These are phyloP conservation scores for Zygogramma bicolorata DNA, from an alignment of 2,888 invertebrate genomes.

Conservation along the genomic window DNA sequence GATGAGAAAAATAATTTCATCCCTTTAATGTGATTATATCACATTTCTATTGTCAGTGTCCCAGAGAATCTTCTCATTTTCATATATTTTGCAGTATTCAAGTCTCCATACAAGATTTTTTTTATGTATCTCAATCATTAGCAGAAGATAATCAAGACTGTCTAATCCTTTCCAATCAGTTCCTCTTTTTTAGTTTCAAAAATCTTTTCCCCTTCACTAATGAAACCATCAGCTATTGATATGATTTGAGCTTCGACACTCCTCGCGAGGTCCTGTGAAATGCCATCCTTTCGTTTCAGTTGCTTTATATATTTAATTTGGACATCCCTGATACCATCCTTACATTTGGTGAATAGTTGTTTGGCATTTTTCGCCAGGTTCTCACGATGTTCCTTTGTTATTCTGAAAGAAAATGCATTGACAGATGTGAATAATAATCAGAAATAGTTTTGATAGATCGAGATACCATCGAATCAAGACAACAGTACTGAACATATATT, in stretches of 20 bases:
- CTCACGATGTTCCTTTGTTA: conserved; percentile 94
- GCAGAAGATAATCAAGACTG: too few species aligned
- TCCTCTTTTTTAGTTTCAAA: conserved; percentile 81
- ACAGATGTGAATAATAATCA: not conserved
- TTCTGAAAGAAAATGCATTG: conserved; percentile 61
- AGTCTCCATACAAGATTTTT: too few species aligned
- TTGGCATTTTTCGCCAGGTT: conserved; percentile 90
- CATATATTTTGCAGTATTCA: too few species aligned
- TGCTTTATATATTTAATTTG: conserved; percentile 80
- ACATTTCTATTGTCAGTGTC: too few species aligned
- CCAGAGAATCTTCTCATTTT: too few species aligned
- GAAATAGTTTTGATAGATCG: not conserved
- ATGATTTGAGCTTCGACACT: conserved; percentile 79
- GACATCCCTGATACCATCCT: conserved; percentile 80
- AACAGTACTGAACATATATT: too few species aligned
- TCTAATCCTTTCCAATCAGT: conserved; percentile 73
- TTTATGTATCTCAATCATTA: too few species aligned
- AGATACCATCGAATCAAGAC: too few species aligned
- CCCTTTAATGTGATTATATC: too few species aligned
- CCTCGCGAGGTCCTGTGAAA: conserved; percentile 79
- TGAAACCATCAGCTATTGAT: conserved; percentile 77
- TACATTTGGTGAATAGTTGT: conserved; percentile 81
- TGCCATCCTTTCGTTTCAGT: conserved; percentile 76
- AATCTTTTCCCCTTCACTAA: conserved; percentile 74
- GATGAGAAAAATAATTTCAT: too few species aligned